These are phyloP conservation scores for Neolamprologus cancellatus DNA, from an alignment of 2,113 vertebrate genomes.

Conservation along the genomic window DNA sequence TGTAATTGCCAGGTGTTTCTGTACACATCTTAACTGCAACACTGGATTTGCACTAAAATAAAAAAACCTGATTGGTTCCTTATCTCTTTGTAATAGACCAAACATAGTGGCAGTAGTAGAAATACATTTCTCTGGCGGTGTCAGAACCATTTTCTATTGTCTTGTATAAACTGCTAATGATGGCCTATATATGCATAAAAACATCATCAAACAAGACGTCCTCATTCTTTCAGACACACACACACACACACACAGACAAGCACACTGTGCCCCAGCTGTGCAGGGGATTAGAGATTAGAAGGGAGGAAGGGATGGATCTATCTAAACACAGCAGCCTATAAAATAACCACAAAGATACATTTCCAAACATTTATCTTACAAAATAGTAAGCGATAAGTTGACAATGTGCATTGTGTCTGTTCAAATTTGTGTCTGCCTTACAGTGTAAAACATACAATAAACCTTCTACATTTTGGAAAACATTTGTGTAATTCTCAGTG, in stretches of 20 bases:
- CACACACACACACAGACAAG: background rate
- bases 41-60: background rate
- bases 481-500: background rate
- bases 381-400: background rate
- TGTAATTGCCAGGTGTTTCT: background rate
- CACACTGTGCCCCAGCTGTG: conserved; percentile 13
- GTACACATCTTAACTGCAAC: background rate
- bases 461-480: background rate
- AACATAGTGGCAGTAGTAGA: background rate
- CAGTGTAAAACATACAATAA: background rate
- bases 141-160: background rate
- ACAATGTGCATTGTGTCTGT: background rate
- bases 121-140: background rate
- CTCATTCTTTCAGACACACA: background rate
- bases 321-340: conserved; percentile 6
- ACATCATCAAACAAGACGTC: background rate
- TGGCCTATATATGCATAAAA: background rate
- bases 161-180: background rate
- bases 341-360: conserved; percentile 1
- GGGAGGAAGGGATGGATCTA: background rate
- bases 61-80: background rate
- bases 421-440: background rate
- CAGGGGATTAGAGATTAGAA: conserved; percentile 40
- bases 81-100: background rate
- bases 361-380: conserved; percentile 1